These are phyloP conservation scores for Dufourea novaeangliae DNA, from an alignment of 1,140 invertebrate species.

Conservation along the genomic window DNA sequence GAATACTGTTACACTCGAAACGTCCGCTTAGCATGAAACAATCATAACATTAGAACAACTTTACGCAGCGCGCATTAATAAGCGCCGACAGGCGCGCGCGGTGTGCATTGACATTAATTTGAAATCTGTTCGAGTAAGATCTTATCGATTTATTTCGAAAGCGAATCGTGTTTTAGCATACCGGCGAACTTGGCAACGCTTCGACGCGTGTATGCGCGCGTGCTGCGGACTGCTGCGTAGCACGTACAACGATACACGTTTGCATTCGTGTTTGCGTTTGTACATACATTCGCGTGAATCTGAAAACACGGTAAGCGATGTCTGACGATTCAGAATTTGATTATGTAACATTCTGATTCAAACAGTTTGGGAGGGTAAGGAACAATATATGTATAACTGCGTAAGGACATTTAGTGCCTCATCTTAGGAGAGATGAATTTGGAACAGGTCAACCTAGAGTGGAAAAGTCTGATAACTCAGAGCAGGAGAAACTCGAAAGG, in stretches of 20 bases:
- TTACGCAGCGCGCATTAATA: slow-evolving; percentile 62
- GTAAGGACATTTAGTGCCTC: too few species aligned
- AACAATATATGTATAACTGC: too few species aligned
- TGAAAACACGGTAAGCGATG: neutral
- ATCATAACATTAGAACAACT: slow-evolving; percentile 45
- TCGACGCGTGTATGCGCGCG: neutral
- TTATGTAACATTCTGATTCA: neutral
- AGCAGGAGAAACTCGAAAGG: too few species aligned
- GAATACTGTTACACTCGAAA: slow-evolving; percentile 22
- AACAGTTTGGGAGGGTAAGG: neutral
- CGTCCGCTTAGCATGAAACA: slow-evolving; percentile 32
- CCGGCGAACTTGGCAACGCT: slow-evolving; percentile 28
- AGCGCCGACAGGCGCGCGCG: slow-evolving; percentile 55
- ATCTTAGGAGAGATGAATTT: too few species aligned
- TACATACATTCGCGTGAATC: neutral
- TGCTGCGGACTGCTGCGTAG: too few species aligned
- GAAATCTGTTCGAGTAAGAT: slow-evolving; percentile 70
- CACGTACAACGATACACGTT: slow-evolving; percentile 22
- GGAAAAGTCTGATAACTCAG: too few species aligned
- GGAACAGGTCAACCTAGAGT: too few species aligned
- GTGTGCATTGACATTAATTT: slow-evolving; percentile 72
- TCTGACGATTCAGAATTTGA: neutral
- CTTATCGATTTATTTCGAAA: slow-evolving; percentile 75
- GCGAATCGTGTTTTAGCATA: slow-evolving; percentile 57
- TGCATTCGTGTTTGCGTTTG: slow-evolving; percentile 6